These are phyloP conservation scores for Ctenosaura bakeri DNA, from an alignment of 2,797 vertebrate genomes.

Conservation along the genomic window DNA sequence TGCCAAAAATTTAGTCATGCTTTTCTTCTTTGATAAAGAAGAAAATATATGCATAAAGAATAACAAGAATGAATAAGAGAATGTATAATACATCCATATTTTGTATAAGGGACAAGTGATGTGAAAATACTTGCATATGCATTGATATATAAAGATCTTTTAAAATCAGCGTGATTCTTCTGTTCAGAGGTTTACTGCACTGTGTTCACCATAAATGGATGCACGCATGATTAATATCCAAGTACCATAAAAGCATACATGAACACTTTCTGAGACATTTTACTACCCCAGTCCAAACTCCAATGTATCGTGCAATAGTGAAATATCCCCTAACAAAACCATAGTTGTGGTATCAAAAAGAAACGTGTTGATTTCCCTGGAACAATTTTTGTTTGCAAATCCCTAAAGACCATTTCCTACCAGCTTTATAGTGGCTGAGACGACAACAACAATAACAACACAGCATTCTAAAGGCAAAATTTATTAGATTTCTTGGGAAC, in stretches of 20 bases:
- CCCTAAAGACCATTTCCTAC: neutral
- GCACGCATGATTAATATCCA: neutral
- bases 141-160: neutral
- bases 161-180: neutral
- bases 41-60: neutral
- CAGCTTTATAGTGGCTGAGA: neutral
- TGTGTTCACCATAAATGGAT: neutral
- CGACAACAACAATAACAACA: no score
- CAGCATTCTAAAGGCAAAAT: neutral
- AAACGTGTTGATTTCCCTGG: no score
- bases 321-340: neutral
- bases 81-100: neutral
- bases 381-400: neutral
- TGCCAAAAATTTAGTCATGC: neutral
- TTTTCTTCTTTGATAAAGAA: neutral
- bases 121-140: neutral
- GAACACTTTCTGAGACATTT: constrained; percentile 5
- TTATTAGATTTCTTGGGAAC: neutral
- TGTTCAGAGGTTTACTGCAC: neutral
- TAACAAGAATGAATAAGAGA: neutral
- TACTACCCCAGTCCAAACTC: neutral
- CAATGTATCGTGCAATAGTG: neutral
- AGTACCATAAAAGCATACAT: neutral
- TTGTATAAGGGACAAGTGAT: neutral
- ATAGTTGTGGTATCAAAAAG: neutral